These are phyloP conservation scores for Coturnix japonica DNA, from an alignment of 2,113 vertebrate species.

Conservation along the genomic window DNA sequence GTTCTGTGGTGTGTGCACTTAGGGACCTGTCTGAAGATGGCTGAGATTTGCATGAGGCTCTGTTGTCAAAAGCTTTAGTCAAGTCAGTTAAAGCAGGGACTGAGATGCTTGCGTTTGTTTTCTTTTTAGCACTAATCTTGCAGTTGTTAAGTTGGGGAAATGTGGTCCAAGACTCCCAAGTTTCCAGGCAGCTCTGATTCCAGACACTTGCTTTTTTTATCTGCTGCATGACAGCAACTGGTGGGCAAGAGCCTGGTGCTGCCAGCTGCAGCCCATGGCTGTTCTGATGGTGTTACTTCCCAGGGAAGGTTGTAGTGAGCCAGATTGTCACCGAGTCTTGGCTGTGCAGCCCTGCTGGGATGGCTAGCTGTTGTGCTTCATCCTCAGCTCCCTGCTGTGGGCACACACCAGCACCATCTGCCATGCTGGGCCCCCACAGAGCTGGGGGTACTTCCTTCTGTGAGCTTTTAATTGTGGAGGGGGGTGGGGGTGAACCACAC, in stretches of 20 bases:
- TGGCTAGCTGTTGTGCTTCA: not conserved
- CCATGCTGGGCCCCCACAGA: not conserved
- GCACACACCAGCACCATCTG: not conserved
- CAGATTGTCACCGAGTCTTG: not conserved
- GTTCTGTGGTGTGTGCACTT: not conserved
- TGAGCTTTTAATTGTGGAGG: not conserved
- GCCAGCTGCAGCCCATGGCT: accelerated
- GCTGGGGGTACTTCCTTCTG: not conserved
- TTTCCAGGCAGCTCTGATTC: not conserved
- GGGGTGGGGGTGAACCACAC: accelerated
- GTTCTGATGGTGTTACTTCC: not conserved
- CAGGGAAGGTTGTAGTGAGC: not conserved
- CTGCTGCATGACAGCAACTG: not conserved
- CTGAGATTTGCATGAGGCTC: not conserved
- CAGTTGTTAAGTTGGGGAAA: not conserved
- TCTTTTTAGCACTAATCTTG: not conserved
- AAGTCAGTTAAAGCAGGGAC: not conserved
- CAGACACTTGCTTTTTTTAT: not conserved
- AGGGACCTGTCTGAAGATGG: not conserved
- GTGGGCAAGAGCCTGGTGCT: not conserved
- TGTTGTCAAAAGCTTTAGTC: not conserved
- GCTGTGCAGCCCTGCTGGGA: not conserved
- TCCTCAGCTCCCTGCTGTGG: not conserved
- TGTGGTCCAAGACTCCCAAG: not conserved
- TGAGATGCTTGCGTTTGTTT: not conserved